Percentiles rank a stretch among this genome's conserved stretches.
Evolutionary conservation across 2,113 vertebrate genomes (phyloP).

Genomic region (Syngnathus scovelli): DNA sequence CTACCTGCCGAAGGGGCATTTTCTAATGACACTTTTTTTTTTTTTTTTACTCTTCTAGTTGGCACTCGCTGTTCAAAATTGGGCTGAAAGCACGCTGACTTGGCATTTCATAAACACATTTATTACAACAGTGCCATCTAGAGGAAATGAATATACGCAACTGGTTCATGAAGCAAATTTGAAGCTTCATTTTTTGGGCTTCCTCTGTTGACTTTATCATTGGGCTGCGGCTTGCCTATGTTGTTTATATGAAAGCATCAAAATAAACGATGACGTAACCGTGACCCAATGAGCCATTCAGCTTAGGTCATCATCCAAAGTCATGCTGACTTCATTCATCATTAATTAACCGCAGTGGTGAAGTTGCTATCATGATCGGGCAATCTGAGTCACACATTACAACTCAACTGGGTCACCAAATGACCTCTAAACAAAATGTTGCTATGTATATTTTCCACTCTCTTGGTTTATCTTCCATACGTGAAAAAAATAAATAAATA

Average conservation of each 20-base stretch:
- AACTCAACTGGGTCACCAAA: neutral
- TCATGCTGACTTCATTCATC: constrained; percentile 14
- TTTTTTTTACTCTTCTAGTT: no score
- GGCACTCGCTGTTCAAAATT: no score
- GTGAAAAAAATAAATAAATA: neutral
- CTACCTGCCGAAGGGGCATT: constrained; percentile 36
- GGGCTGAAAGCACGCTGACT: no score
- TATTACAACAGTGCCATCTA: no score
- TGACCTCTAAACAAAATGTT: constrained; percentile 6
- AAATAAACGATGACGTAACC: constrained; percentile 4
- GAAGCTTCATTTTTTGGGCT: neutral
- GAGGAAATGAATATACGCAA: no score
- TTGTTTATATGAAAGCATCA: neutral
- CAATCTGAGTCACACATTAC: neutral
- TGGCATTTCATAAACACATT: no score
- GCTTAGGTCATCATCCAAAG: constrained; percentile 10
- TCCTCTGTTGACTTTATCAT: neutral
- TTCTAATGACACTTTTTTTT: constrained; percentile 20
- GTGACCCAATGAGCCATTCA: constrained; percentile 1
- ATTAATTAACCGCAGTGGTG: constrained; percentile 14
- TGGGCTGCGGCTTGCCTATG: neutral
- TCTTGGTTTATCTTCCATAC: neutral
- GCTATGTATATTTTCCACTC: neutral
- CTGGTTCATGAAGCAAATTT: no score
- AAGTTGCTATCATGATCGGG: neutral